These are phyloP conservation scores for Dreissena rostriformis DNA, from an alignment of 1,140 invertebrate genomes.

Conservation along the genomic window DNA sequence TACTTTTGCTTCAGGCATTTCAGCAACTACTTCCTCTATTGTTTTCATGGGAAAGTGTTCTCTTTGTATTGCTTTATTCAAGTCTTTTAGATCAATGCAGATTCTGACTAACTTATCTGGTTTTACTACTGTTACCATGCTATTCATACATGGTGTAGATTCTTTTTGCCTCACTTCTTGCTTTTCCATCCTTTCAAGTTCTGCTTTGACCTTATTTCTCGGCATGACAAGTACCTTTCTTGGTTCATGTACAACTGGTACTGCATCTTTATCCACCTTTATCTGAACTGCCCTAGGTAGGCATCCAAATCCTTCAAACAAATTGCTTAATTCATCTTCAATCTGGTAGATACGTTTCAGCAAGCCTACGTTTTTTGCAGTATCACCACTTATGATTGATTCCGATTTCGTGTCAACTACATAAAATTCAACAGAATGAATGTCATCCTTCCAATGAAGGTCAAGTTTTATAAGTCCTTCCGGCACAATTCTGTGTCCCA, in stretches of 20 bases:
- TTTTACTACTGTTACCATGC: slow-evolving; percentile 56
- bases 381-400: slow-evolving; percentile 26
- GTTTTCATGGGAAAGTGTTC: slow-evolving; percentile 61
- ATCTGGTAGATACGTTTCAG: slow-evolving; percentile 18
- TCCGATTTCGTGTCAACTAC: slow-evolving; percentile 17
- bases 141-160: slow-evolving; percentile 39
- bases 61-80: slow-evolving; percentile 61
- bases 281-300: slow-evolving; percentile 63
- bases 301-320: slow-evolving; percentile 58
- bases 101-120: slow-evolving; percentile 50
- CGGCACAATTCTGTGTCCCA: slow-evolving; percentile 1
- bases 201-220: background rate
- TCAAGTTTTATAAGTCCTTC: background rate
- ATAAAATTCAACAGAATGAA: slow-evolving; percentile 29
- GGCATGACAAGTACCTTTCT: slow-evolving; percentile 49
- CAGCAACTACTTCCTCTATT: too few species aligned
- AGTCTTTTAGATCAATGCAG: slow-evolving; percentile 66
- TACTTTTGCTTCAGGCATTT: too few species aligned
- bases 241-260: slow-evolving; percentile 65
- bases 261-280: slow-evolving; percentile 52
- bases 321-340: slow-evolving; percentile 33
- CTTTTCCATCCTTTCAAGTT: slow-evolving; percentile 4
- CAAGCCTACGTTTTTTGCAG: slow-evolving; percentile 5
- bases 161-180: slow-evolving; percentile 27
- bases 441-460: background rate